phyloP scores from a whole-genome alignment of 2,797 vertebrate species.

The Columba guinea region DNA sequence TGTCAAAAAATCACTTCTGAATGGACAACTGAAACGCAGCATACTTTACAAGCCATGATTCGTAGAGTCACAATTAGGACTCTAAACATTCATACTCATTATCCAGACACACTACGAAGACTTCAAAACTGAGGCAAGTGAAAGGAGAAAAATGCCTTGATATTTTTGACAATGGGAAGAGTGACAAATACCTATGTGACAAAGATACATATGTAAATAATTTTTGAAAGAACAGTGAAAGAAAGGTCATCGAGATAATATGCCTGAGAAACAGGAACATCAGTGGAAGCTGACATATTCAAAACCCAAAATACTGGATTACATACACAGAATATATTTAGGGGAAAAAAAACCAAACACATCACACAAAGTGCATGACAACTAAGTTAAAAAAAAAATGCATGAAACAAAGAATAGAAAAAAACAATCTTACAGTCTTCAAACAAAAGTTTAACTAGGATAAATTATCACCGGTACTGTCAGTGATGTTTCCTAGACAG shows the following conservation, averaged over 20 bases:
- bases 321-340: neutral
- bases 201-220: neutral
- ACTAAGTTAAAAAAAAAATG: neutral
- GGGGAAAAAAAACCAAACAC: no score
- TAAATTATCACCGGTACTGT: neutral
- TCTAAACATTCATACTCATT: neutral
- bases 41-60: neutral
- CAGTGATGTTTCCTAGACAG: neutral
- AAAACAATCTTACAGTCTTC: neutral
- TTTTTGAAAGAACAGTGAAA: neutral
- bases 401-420: neutral
- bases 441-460: neutral
- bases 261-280: neutral
- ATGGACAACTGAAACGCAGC: neutral
- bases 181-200: neutral
- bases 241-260: neutral
- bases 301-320: neutral
- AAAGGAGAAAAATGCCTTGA: neutral
- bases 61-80: neutral
- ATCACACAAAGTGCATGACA: accelerated
- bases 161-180: no score
- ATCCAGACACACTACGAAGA: neutral
- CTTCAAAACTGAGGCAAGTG: neutral
- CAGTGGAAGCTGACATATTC: neutral
- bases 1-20: neutral